These are phyloP conservation scores for Vanacampus margaritifer DNA, from an alignment of 2,113 vertebrate species.

Conservation along the genomic window DNA sequence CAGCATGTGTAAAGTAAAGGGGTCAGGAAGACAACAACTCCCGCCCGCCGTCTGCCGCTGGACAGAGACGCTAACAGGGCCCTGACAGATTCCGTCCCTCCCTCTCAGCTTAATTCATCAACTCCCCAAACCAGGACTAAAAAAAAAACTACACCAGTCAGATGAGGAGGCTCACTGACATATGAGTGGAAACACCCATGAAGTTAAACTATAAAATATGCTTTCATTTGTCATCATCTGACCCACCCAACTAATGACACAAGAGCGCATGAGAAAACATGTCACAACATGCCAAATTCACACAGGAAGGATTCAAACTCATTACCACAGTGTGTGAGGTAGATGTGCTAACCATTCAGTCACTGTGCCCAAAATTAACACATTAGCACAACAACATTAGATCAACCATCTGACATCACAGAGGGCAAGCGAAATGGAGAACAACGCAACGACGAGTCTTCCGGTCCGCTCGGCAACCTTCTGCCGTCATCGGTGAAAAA, in stretches of 20 bases:
- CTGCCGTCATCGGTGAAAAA: too few relatives aligned
- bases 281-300: too few relatives aligned
- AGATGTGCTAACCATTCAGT: too few relatives aligned
- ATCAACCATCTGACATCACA: too few relatives aligned
- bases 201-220: slow-evolving; percentile 6
- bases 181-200: slow-evolving; percentile 12
- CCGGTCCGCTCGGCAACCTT: too few relatives aligned
- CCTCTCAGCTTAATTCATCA: slow-evolving; percentile 62
- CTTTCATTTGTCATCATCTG: slow-evolving; percentile 27
- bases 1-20: slow-evolving; percentile 51
- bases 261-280: slow-evolving; percentile 20
- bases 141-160: slow-evolving; percentile 15
- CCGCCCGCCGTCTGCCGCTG: slow-evolving; percentile 44
- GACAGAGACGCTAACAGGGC: slow-evolving; percentile 64
- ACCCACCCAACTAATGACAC: slow-evolving; percentile 30
- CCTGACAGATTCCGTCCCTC: slow-evolving; percentile 55
- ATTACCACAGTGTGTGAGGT: too few relatives aligned
- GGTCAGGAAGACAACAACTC: slow-evolving; percentile 56
- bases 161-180: slow-evolving; percentile 15
- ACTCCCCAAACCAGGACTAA: slow-evolving; percentile 52
- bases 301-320: too few relatives aligned
- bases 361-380: too few relatives aligned
- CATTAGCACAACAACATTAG: too few relatives aligned
- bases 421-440: too few relatives aligned
- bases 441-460: too few relatives aligned